These are phyloP conservation scores for Sphenopsis melanotis DNA, from an alignment of 2,797 vertebrate species.

Conservation along the genomic window DNA sequence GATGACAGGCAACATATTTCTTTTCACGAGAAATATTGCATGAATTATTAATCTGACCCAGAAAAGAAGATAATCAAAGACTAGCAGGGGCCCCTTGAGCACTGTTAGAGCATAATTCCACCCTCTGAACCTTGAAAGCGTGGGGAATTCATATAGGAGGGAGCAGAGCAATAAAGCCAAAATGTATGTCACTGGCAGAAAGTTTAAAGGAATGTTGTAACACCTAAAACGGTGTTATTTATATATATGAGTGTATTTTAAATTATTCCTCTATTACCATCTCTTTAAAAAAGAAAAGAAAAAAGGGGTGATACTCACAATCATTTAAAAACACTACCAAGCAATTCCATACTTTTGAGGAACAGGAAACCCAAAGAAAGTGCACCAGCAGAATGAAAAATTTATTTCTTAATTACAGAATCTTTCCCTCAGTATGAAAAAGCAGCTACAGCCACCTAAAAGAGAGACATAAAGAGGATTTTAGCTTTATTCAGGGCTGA, in stretches of 20 bases:
- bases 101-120: constrained; percentile 47
- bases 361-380: background rate
- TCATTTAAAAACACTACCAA: background rate
- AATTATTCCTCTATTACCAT: background rate
- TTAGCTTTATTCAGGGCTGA: background rate
- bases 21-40: constrained; percentile 55
- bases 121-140: constrained; percentile 6
- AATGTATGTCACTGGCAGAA: background rate
- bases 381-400: background rate
- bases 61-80: constrained; percentile 66
- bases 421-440: background rate
- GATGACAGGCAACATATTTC: constrained; percentile 55
- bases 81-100: constrained; percentile 24
- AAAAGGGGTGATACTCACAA: background rate
- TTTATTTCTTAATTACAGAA: background rate
- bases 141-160: background rate
- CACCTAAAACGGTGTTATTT: background rate
- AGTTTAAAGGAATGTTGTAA: background rate
- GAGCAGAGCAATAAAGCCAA: background rate
- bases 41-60: constrained; percentile 73
- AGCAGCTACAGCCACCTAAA: background rate
- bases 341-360: background rate
- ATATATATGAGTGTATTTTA: background rate
- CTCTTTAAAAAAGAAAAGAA: background rate
- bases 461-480: background rate